phyloP scores from a whole-genome alignment of 2,113 vertebrate species.

The Tringa solitaria region DNA sequence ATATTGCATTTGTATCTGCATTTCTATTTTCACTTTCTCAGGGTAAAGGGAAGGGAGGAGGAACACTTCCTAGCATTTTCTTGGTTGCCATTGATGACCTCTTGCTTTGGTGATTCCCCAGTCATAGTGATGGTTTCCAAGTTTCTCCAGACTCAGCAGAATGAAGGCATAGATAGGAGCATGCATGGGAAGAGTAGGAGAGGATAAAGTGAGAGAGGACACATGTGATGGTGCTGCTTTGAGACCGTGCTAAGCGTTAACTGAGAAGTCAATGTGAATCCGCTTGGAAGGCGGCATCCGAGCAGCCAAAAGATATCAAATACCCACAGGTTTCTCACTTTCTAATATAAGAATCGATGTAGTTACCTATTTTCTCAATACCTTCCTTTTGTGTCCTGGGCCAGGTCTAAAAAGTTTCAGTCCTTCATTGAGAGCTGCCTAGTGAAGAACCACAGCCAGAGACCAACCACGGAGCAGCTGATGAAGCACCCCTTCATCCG shows the following conservation, averaged over 20 bases:
- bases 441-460: constrained; percentile 95
- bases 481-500: constrained; percentile 97
- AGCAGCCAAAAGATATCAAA: not conserved
- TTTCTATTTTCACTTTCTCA: not conserved
- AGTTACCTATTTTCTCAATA: not conserved
- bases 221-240: not conserved
- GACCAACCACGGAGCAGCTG: constrained; percentile 94
- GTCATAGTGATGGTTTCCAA: not conserved
- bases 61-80: not conserved
- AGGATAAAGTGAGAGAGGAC: no score
- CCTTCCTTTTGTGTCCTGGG: not conserved
- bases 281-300: not conserved
- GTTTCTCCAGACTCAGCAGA: not conserved
- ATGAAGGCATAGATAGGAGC: not conserved
- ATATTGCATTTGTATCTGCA: fast-evolving
- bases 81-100: not conserved
- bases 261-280: not conserved
- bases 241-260: not conserved
- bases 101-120: not conserved
- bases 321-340: not conserved
- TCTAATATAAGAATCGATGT: fast-evolving
- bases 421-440: constrained; percentile 97
- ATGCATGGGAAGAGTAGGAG: not conserved
- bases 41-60: not conserved
- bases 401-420: constrained; percentile 98